Base-by-base conservation (phyloP, 2,797 vertebrate genomes). In the Epinephelus malabaricus region DNA sequence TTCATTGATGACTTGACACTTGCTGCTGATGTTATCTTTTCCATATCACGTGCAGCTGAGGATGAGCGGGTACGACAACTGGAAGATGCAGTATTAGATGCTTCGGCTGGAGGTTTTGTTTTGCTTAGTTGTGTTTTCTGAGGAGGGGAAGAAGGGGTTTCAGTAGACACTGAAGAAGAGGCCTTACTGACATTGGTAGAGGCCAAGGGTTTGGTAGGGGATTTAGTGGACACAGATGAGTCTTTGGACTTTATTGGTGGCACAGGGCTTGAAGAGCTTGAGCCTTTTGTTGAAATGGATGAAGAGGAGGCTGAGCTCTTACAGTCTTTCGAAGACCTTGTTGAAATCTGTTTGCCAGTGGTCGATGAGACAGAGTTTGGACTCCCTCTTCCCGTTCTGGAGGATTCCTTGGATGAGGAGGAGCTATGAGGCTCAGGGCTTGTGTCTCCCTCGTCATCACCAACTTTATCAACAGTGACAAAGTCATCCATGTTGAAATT, bases 381-480 rank as follows among this genome's bases (percentile, higher is more conserved):
- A 3, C 46, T 46, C 10, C 69, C 55, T 49, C 34, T 75, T 54
- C 18, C 76, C 0, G 30, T 34, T 54, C 23, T 74, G 18, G 74
- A 68, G 21, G 73, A 65, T 11, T 27, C 27, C 17, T n/a, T 40
- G 1, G 69, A 60, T 3, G 65, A 64, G 23, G 78, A 30, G 13
- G 62, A 58, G 3, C 30, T 9, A 1, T 13, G 15, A 13, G 19
- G 21, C 3, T 58, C 5, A 0, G 69, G 7, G 15, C 43, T 21
- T 0, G 12, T 38, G 11, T 92, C 88, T 19, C 47, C 74, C 0
- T 63, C 49, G 2, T 19, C 93, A 51, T 96, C 97, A 7, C 94
- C 84, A 1, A 98, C 95, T 85, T 99, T 97, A 62, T 99, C 98
- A 83, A 99, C 96, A 0, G 97, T 99, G 43, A 98, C 97, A 85